phyloP scores from a whole-genome alignment of 2,113 vertebrate genomes.

The Grantiella picta region DNA sequence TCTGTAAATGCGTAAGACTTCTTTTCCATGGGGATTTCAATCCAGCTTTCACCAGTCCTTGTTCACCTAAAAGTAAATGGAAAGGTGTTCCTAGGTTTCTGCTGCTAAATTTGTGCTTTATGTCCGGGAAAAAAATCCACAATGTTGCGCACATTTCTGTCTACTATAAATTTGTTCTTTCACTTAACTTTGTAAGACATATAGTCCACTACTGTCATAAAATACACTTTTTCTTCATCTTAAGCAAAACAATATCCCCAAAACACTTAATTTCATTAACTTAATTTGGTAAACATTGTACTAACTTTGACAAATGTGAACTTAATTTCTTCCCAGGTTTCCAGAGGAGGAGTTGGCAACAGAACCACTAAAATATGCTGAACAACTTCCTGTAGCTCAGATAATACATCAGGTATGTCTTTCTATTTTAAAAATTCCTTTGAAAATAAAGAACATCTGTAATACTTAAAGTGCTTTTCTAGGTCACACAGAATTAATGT shows the following conservation, averaged over 20 bases:
- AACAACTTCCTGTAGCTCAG: conserved; percentile 93
- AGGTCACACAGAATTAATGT: conserved; percentile 35
- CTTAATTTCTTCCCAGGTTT: conserved; percentile 55
- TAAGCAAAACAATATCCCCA: background rate
- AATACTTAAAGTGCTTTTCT: conserved; percentile 55
- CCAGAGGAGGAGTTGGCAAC: conserved; percentile 52
- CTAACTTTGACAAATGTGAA: background rate
- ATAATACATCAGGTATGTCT: conserved; percentile 94
- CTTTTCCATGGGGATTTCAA: background rate
- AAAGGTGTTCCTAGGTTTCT: background rate
- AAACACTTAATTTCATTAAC: background rate
- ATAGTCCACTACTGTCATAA: background rate
- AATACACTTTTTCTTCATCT: background rate
- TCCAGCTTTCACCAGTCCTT: background rate
- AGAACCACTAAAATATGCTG: conserved; percentile 79
- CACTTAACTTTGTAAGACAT: background rate
- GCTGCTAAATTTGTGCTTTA: background rate
- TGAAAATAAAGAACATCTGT: conserved; percentile 39
- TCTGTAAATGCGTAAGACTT: background rate
- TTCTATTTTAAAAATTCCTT: conserved; percentile 22
- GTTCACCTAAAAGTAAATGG: background rate
- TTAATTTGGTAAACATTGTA: background rate
- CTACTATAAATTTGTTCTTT: background rate
- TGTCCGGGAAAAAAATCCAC: background rate
- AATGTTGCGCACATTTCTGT: background rate